Evolutionary conservation across 2,113 vertebrate genomes (phyloP), one percentile per base, ranked within the genome.

Genomic region (Oxyruncus cristatus): DNA sequence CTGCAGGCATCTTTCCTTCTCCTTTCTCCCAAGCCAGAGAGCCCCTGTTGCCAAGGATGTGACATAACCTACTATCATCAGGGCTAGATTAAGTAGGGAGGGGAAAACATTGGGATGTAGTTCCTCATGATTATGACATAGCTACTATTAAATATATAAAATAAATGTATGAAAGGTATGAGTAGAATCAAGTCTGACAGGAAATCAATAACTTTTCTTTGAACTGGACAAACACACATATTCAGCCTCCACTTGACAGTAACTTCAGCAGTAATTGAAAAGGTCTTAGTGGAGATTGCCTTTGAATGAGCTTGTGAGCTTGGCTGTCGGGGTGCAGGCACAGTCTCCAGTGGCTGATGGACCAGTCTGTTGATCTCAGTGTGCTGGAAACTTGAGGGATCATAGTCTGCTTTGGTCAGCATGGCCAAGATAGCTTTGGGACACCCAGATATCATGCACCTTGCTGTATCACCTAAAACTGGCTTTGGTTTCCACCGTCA

Each of bases 231-330:
- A 73, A 11, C 20, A 47, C 39, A 52, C 32, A n/a, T 16, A 39
- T 44, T 5, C 32, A 71, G 7, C 9, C 15, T 27, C 30, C 6
- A 15, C 71, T 35, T 50, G 42, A 71, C 55, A 74, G 30, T 65
- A 92, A n/a, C 63, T 81, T 50, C 89, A 91, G 37, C 30, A 63
- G 39, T 81, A 62, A 42, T 22, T 92, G 50, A 47, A 81, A 86
- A 95, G 12, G 12, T 66, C 9, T 89, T 59, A 37, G 28, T 86
- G 66, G 61, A 68, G n/a, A 42, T 47, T 90, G 47, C 18, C 7
- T 42, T 4, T 33, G 11, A 14, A 61, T 83, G 37, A 79, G 37
- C 19, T 88, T 14, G 22, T 66, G 65, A 58, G 13, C 42, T 81
- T 71, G 66, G 20, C 42, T 70, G 20, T 33, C 0, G 1, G 35